Conservation (phyloP, 2,888 invertebrate genomes). For the Eurois occulta region DNA sequence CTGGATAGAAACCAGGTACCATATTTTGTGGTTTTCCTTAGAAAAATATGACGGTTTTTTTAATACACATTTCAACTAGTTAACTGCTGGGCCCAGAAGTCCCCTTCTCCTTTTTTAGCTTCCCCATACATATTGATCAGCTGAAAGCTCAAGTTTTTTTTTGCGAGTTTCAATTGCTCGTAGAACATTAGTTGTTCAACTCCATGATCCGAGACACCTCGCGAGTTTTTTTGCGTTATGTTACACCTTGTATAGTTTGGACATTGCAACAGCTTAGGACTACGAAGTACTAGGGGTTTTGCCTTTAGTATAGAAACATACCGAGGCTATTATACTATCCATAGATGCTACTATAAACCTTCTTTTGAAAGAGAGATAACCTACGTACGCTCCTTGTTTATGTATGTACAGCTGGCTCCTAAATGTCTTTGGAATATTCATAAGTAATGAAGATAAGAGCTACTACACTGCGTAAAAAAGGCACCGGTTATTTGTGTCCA, state of each 20-base stretch:
- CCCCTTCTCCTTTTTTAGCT: too few species aligned
- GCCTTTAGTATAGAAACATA: background rate
- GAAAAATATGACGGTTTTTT: too few species aligned
- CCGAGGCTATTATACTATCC: background rate
- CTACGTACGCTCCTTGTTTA: background rate
- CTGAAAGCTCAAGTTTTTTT: too few species aligned
- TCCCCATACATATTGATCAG: too few species aligned
- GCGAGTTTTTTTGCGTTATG: too few species aligned
- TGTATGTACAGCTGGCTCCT: background rate
- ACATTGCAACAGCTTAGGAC: background rate
- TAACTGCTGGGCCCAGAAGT: too few species aligned
- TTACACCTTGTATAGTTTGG: background rate
- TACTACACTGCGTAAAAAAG: background rate
- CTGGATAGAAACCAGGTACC: too few species aligned
- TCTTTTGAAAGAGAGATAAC: background rate
- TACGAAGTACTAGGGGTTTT: background rate
- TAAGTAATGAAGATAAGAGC: background rate
- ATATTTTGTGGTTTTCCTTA: too few species aligned
- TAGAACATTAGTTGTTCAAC: too few species aligned
- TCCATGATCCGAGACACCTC: too few species aligned
- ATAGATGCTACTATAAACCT: background rate
- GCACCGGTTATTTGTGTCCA: background rate
- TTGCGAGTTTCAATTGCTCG: too few species aligned
- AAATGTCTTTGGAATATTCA: background rate
- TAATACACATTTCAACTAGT: too few species aligned